These are phyloP conservation scores for Belgica antarctica DNA, from an alignment of 2,888 invertebrate species.

Conservation along the genomic window DNA sequence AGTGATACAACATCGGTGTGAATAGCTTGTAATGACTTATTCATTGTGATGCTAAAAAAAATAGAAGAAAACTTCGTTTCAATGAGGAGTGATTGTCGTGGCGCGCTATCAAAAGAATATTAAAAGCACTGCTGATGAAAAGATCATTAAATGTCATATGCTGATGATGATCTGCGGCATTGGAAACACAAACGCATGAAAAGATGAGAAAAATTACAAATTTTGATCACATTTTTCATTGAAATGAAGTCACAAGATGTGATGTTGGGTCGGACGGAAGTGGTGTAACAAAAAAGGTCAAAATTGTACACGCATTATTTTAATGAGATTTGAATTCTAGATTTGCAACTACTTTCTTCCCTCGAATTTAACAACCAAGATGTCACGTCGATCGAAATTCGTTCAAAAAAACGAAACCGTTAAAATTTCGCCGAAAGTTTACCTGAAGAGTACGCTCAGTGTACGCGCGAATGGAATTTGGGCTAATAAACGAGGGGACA, in stretches of 20 bases:
- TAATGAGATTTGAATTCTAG: too few relatives aligned
- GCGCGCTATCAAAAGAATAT: constrained; percentile 15
- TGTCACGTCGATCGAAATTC: too few relatives aligned
- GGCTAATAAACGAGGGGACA: too few relatives aligned
- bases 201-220: constrained; percentile 9
- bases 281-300: too few relatives aligned
- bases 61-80: neutral
- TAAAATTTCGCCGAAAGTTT: too few relatives aligned
- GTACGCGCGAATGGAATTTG: too few relatives aligned
- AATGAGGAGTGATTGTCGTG: neutral
- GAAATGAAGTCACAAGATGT: neutral
- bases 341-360: too few relatives aligned
- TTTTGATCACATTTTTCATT: constrained; percentile 24
- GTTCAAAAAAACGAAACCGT: too few relatives aligned
- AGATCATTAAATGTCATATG: neutral
- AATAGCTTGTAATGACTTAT: neutral
- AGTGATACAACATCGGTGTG: neutral
- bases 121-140: neutral
- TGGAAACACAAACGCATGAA: neutral
- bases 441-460: too few relatives aligned
- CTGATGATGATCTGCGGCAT: neutral
- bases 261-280: neutral
- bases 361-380: too few relatives aligned
- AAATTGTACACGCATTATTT: too few relatives aligned
- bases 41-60: neutral